Evolutionary conservation across 2,888 invertebrate species (phyloP).

Genomic region (Trisateles emortualis): DNA sequence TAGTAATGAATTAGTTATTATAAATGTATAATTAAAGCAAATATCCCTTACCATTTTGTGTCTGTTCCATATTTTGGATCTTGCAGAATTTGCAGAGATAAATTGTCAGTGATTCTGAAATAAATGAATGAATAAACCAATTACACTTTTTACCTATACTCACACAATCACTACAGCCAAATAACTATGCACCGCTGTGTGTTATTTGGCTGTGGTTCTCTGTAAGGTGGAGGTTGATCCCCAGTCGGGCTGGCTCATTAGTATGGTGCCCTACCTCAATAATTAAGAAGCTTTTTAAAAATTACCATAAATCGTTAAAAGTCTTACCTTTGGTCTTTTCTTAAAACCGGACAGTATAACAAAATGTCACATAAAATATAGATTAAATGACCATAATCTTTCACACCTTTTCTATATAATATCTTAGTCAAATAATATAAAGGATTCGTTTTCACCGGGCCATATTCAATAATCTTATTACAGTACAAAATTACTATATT

Average conservation of each 20-base stretch:
- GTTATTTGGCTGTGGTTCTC: too few relatives aligned
- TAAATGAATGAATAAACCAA: constrained; percentile 1
- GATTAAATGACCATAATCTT: constrained; percentile 61
- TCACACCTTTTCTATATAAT: constrained; percentile 50
- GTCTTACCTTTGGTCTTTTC: constrained; percentile 85
- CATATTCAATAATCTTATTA: constrained; percentile 72
- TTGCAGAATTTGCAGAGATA: constrained; percentile 60
- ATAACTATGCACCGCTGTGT: too few relatives aligned
- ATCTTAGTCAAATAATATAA: constrained; percentile 65
- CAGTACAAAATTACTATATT: constrained; percentile 67
- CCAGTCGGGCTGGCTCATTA: too few relatives aligned
- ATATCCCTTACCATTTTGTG: constrained; percentile 52
- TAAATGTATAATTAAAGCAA: constrained; percentile 4
- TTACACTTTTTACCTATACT: background rate
- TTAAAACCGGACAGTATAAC: constrained; percentile 78
- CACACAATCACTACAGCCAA: too few relatives aligned
- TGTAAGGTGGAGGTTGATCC: too few relatives aligned
- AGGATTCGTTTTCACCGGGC: constrained; percentile 66
- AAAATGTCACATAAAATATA: constrained; percentile 78
- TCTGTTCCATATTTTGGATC: constrained; percentile 50
- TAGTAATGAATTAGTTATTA: too few relatives aligned
- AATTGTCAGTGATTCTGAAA: constrained; percentile 73
- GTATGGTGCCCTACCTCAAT: too few relatives aligned
- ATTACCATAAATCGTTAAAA: background rate
- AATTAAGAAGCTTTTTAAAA: too few relatives aligned